phyloP scores from a whole-genome alignment of 2,113 vertebrate genomes.

The Aspidoscelis tigris region DNA sequence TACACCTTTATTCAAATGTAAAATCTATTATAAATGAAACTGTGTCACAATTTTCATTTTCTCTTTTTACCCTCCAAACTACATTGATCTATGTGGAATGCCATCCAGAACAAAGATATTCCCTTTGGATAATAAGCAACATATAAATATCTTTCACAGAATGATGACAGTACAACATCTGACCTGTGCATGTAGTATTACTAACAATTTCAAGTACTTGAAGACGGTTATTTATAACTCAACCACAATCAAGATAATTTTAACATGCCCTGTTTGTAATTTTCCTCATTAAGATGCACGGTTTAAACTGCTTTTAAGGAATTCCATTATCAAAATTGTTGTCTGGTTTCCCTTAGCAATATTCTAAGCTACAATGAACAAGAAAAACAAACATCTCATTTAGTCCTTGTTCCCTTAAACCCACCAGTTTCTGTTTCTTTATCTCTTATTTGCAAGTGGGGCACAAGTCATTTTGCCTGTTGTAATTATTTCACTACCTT shows the following conservation, averaged over 20 bases:
- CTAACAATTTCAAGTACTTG: background rate
- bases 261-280: background rate
- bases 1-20: background rate
- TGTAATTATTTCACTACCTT: background rate
- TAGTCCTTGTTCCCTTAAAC: background rate
- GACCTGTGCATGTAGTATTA: background rate
- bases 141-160: constrained; percentile 16
- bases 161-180: constrained; percentile 16
- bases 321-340: background rate
- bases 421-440: too few relatives aligned
- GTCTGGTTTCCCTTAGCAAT: background rate
- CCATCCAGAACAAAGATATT: background rate
- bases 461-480: background rate
- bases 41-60: background rate
- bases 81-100: background rate
- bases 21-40: background rate
- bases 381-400: background rate
- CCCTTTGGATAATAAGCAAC: constrained; percentile 10
- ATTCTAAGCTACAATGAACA: background rate
- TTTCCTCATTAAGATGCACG: background rate
- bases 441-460: background rate
- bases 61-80: background rate
- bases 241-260: background rate
- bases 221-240: background rate
- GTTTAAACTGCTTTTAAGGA: background rate